Evolutionary conservation across 2,888 invertebrate genomes (phyloP), one percentile per base, ranked within the genome.

Genomic region (Diloba caeruleocephala): DNA sequence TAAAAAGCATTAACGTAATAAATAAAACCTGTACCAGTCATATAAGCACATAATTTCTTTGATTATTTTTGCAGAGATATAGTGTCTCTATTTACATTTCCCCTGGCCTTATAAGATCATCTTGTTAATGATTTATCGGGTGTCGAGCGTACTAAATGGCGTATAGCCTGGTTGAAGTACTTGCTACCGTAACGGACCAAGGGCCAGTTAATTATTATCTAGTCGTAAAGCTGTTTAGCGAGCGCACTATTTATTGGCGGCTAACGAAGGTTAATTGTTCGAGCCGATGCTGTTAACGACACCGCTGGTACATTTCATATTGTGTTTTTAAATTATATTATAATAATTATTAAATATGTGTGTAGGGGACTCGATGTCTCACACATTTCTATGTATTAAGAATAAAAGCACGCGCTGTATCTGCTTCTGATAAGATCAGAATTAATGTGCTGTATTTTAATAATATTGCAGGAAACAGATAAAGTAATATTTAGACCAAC

Each of bases 241-340:
- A 79, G 81, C 76, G 72, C 75, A 79, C 81, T 86, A 87, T 90
- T 90, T 89, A 89, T 87, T 88, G 84, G 80, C 74, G 72, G 80
- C 82, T 85, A 85, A 87, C 87, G 82, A 84, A 84, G 84, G 84
- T 85, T 88, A 88, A 89, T 88, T 86, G 82, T 84, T 76, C 75
- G 67, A 73, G 66, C 71, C 74, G 65, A 68, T 74, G 70, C 68
- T 74, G 72, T 74, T 78, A 78, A 74, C 71, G 72, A 78, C 75
- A 76, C 72, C 65, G 59, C 65, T 34, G 45, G 51, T 49, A 55
- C 42, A 59, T 67, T 62, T 63, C 26, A 61, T 57, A 59, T 64
- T 63, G 51, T 62, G 65, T 60, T 73, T 69, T 64, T 58, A 55
- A 69, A 71, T 66, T 62, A 65, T 52, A 65, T 67, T 63, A 68